phyloP scores from a whole-genome alignment of 2,113 vertebrate species.

The Callaeas wilsoni region DNA sequence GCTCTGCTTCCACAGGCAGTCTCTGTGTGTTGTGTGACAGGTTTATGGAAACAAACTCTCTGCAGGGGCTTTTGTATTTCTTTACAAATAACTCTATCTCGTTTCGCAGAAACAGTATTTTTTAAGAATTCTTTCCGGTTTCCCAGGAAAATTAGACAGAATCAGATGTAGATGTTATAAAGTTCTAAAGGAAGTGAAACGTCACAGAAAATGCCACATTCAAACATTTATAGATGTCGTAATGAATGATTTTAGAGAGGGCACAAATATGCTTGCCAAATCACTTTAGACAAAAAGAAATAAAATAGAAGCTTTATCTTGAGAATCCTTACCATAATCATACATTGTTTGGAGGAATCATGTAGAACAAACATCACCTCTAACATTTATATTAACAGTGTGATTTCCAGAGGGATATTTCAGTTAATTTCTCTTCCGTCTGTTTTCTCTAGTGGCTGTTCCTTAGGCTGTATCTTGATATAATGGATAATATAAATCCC shows the following conservation, averaged over 20 bases:
- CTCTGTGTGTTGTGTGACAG: fast-evolving
- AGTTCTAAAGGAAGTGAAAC: not conserved
- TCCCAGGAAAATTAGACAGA: not conserved
- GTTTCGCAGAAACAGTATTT: not conserved
- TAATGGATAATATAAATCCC: not conserved
- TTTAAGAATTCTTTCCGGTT: not conserved
- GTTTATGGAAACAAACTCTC: not conserved
- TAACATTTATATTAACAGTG: not conserved
- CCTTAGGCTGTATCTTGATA: not conserved
- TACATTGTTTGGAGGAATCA: not conserved
- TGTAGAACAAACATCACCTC: not conserved
- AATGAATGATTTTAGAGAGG: not conserved
- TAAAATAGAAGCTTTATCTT: not conserved
- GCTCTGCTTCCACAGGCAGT: not conserved
- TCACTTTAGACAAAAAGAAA: not conserved
- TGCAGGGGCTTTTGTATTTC: not conserved
- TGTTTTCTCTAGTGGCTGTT: not conserved
- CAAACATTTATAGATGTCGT: not conserved
- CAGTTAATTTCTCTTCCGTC: not conserved
- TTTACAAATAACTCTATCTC: not conserved
- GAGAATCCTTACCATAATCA: not conserved
- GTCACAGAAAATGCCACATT: not conserved
- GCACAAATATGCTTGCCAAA: not conserved
- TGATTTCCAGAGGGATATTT: not conserved
- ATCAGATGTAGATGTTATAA: not conserved